phyloP scores from a whole-genome alignment of 2,888 invertebrate species.

The Xanthia icteritia region DNA sequence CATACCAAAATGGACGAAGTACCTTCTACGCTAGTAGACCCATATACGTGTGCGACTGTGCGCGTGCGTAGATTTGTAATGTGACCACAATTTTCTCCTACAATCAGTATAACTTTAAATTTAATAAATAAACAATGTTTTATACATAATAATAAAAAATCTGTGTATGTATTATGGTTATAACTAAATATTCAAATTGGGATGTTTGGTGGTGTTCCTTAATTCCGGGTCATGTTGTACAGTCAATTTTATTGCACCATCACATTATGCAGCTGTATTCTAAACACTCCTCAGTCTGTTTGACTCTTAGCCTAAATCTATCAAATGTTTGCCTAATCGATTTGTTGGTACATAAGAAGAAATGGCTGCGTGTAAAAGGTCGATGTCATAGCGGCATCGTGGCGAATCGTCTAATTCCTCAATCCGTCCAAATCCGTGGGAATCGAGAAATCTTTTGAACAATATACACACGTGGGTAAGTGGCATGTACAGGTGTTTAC shows the following conservation, averaged over 20 bases:
- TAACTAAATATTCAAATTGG: too few relatives aligned
- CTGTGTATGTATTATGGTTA: too few relatives aligned
- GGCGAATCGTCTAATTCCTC: constrained; percentile 66
- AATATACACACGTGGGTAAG: constrained; percentile 55
- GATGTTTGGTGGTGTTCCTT: too few relatives aligned
- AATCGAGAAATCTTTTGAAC: constrained; percentile 61
- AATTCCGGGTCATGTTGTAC: too few relatives aligned
- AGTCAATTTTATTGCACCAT: constrained; percentile 20
- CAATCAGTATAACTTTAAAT: too few relatives aligned
- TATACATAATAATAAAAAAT: too few relatives aligned
- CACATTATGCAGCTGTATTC: neutral
- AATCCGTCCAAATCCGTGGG: constrained; percentile 65
- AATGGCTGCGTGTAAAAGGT: constrained; percentile 66
- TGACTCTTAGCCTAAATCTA: constrained; percentile 51
- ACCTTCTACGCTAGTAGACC: too few relatives aligned
- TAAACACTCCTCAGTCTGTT: neutral
- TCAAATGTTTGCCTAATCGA: constrained; percentile 64
- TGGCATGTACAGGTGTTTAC: constrained; percentile 54
- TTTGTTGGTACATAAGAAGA: constrained; percentile 67
- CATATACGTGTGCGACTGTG: too few relatives aligned
- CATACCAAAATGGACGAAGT: too few relatives aligned
- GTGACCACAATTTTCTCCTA: too few relatives aligned
- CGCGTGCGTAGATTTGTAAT: too few relatives aligned
- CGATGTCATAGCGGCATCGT: constrained; percentile 67
- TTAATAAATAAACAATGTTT: too few relatives aligned